These are phyloP conservation scores for Myanophis thanlyinensis DNA, from an alignment of 2,113 vertebrate genomes.

Conservation along the genomic window DNA sequence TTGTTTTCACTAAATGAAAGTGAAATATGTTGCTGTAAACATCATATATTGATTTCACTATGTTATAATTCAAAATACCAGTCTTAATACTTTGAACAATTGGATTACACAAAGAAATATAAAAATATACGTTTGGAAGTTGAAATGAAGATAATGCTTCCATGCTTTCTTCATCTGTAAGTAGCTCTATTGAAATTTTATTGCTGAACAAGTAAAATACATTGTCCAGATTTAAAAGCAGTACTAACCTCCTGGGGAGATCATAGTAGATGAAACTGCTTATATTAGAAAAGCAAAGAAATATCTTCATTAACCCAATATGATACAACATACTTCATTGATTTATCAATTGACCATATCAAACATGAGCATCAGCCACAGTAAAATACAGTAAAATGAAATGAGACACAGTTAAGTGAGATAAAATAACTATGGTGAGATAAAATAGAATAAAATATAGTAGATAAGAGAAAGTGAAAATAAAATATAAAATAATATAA, in stretches of 20 bases:
- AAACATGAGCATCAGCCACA: background rate
- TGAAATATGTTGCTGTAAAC: background rate
- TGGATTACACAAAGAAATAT: fast-evolving
- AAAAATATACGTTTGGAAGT: background rate
- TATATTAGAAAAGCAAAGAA: background rate
- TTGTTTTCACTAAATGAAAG: slow-evolving; percentile 9
- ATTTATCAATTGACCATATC: background rate
- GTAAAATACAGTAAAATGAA: background rate
- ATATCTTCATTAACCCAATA: background rate
- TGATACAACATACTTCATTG: background rate
- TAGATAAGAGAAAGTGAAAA: background rate
- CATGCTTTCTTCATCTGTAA: slow-evolving; percentile 58
- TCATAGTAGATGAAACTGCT: background rate
- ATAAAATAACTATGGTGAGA: background rate
- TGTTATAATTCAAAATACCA: slow-evolving; percentile 25
- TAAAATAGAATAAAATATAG: background rate
- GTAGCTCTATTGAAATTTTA: slow-evolving; percentile 37
- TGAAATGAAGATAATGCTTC: slow-evolving; percentile 55
- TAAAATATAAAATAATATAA: background rate
- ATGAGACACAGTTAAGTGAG: background rate
- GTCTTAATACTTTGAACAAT: background rate
- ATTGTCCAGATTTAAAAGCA: background rate
- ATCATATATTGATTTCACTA: background rate
- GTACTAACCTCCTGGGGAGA: background rate
- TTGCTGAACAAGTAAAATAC: slow-evolving; percentile 45